A percentile compares a stretch with the other conserved stretches of the same genome.
These are phyloP conservation scores for Medauroidea extradentata DNA, from an alignment of 1,140 invertebrate genomes.

Conservation along the genomic window DNA sequence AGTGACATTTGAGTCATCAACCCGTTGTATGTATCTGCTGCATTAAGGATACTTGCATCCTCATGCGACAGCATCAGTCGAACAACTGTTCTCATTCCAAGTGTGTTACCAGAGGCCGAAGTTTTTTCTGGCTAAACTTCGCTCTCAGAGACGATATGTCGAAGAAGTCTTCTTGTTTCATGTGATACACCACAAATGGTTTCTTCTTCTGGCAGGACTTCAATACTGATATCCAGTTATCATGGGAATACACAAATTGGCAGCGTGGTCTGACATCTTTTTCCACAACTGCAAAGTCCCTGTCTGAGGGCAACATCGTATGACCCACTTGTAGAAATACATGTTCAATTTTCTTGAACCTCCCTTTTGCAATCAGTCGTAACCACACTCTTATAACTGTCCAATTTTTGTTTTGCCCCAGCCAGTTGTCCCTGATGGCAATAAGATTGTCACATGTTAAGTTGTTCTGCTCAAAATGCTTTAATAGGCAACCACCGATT, in stretches of 20 bases:
- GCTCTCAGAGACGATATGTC: too few species aligned
- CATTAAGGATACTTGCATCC: too few species aligned
- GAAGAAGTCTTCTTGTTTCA: too few species aligned
- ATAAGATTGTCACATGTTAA: background rate
- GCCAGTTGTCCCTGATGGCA: slow-evolving; percentile 13
- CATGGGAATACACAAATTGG: background rate
- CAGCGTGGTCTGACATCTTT: background rate
- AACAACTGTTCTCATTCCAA: too few species aligned
- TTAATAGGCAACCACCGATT: slow-evolving; percentile 15
- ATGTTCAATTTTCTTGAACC: slow-evolving; percentile 18
- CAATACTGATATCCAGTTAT: background rate
- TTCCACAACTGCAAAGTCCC: slow-evolving; percentile 18
- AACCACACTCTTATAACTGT: slow-evolving; percentile 8
- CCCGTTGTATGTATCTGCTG: too few species aligned
- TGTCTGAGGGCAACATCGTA: slow-evolving; percentile 27
- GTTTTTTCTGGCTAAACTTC: too few species aligned
- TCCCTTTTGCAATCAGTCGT: slow-evolving; percentile 2
- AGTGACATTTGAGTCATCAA: too few species aligned
- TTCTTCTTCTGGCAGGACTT: background rate
- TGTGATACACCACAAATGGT: background rate
- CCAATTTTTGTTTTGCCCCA: slow-evolving; percentile 21
- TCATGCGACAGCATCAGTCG: too few species aligned
- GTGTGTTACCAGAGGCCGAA: too few species aligned
- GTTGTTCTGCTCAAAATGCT: background rate
- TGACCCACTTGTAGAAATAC: slow-evolving; percentile 24